These are phyloP conservation scores for Drosophila neotestacea DNA, from an alignment of 2,888 invertebrate genomes.

Conservation along the genomic window DNA sequence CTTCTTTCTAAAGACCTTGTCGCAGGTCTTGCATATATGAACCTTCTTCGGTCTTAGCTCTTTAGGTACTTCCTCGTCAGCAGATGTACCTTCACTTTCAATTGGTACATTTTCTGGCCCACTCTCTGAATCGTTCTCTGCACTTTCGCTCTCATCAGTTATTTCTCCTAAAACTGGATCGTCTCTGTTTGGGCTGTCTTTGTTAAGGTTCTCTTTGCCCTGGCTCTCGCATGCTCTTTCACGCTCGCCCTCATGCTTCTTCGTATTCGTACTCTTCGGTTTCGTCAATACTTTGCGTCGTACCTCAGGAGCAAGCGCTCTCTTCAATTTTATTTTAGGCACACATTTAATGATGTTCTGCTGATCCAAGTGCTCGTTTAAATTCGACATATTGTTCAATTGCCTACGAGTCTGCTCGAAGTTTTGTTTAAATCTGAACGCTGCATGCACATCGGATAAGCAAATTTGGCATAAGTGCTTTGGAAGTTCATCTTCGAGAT, in stretches of 20 bases:
- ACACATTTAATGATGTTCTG: background rate
- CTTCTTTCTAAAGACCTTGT: background rate
- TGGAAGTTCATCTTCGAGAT: background rate
- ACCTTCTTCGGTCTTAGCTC: background rate
- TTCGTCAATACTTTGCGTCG: background rate
- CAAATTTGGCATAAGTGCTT: conserved; percentile 8
- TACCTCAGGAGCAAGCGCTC: background rate
- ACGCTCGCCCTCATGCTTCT: background rate
- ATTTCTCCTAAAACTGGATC: no score
- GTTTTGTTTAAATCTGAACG: conserved; percentile 10
- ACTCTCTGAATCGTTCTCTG: background rate
- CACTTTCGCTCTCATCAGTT: background rate
- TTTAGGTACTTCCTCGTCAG: background rate
- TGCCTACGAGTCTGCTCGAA: conserved; percentile 4
- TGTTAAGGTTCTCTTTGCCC: no score
- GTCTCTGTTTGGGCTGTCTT: background rate
- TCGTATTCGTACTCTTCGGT: background rate
- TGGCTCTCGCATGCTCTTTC: no score
- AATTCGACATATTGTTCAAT: background rate
- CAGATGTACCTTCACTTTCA: background rate
- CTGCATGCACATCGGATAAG: conserved; percentile 1
- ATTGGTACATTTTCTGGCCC: background rate
- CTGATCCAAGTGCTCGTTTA: background rate
- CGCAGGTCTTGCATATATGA: background rate
- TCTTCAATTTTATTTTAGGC: background rate